Base-by-base conservation (phyloP, 2,888 invertebrate species). In the Neoscelio sp. region DNA sequence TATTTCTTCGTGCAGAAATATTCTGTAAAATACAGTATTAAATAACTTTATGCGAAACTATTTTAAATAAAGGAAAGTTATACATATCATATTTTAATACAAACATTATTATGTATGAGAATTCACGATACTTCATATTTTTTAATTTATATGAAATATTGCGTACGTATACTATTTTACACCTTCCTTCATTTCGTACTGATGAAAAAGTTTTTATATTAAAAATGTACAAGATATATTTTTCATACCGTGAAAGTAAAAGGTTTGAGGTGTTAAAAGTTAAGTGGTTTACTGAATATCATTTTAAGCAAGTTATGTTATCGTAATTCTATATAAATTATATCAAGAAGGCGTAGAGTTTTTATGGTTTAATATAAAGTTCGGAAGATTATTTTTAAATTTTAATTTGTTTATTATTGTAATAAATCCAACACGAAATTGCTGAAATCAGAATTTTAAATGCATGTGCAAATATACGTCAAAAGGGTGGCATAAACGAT, bases 201-300 rank as follows among this genome's bases (percentile, higher is more conserved):
- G 28, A 28, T 50, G 50, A 64, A 50, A 64, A 64, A 64, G 40
- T 64, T 64, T 64, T 40, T 64, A 50, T 40, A 64, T 64, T 64
- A 64, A 50, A 64, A 64, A 50, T 30, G 20, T n/a, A 28, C 17
- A 30, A 50, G 64, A 64, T 50, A 40, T 50, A 64, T 64, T 50
- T 62, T 62, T 62, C 48, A 62, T 50, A 46, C 8, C 15, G 8
- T 28, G 26, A 3, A 13, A 33, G 42, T 30, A 50, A 35, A 40
- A 64, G 38, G 28, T 58, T 56, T 12, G 8, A 12, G 10, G 23
- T 33, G 30, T 60, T 60, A 44, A 58, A 56, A 58, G 42, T 26
- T 42, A 58, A 58, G 58, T 58, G 18, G 28, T 30, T 42, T 42
- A 28, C 40, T 58, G 42, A 58, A 42, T 42, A 42, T 40, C 18